Evolutionary conservation across 2,888 invertebrate species (phyloP).

Genomic region (Noctua janthina): DNA sequence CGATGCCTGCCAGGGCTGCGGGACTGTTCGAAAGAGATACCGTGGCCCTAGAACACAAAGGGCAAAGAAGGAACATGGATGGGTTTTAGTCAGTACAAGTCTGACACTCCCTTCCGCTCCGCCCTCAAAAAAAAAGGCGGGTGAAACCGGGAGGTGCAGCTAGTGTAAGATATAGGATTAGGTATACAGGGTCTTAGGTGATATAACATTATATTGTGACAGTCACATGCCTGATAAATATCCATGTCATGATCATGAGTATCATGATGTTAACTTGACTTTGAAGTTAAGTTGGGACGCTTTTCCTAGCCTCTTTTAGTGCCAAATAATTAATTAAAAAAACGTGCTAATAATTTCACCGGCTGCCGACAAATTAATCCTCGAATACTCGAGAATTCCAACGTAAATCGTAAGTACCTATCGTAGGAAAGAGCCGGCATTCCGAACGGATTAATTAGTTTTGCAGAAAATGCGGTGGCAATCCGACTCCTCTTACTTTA

Average conservation of each 20-base stretch:
- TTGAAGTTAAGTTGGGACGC: not conserved
- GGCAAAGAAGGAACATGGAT: too few relatives aligned
- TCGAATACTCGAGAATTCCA: constrained; percentile 40
- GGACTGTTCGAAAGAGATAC: too few relatives aligned
- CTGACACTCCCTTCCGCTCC: too few relatives aligned
- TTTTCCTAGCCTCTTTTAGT: not conserved
- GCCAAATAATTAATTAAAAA: not conserved
- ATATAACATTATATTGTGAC: not conserved
- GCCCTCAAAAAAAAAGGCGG: too few relatives aligned
- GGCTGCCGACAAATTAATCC: constrained; percentile 46
- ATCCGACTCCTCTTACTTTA: constrained; percentile 44
- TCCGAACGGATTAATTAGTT: constrained; percentile 55
- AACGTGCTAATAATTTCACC: constrained; percentile 23
- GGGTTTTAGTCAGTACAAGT: too few relatives aligned
- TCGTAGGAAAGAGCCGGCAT: constrained; percentile 31
- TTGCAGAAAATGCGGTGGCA: constrained; percentile 52
- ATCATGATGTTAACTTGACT: not conserved
- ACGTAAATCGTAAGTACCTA: constrained; percentile 39
- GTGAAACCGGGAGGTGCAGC: not conserved
- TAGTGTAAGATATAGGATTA: not conserved
- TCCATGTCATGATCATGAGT: not conserved
- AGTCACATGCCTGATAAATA: not conserved
- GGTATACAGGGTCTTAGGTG: too few relatives aligned
- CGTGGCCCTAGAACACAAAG: too few relatives aligned
- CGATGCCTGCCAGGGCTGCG: too few relatives aligned